Base-by-base conservation (phyloP, 2,113 vertebrate species). In the Helogale parvula region DNA sequence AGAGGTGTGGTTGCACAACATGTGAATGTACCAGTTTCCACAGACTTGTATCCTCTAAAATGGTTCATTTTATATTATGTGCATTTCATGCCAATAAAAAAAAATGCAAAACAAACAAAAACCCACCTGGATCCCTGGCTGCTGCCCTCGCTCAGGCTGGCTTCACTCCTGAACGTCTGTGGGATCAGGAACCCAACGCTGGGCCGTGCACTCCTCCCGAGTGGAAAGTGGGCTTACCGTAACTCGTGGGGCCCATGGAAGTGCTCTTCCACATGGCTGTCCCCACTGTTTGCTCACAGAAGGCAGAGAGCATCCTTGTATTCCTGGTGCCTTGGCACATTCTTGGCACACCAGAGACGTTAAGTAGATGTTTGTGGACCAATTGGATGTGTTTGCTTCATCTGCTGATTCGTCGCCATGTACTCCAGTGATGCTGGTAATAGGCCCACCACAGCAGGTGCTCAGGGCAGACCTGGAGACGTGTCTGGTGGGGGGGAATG, bases 1-100 rank as follows among this genome's bases (percentile, higher is more conserved):
- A 69, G 1, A 83, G 35, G n/a, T 88, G 31, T 29, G 27, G 17
- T 31, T 94, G 38, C 10, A 77, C 63, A 93, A 60, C 31, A 69
- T 31, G 19, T 76, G 23, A 88, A 63, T 84, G 13, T 50, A 93
- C 63, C 41, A 88, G 77, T 81, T 68, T 57, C 69, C 33, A 19
- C 66, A 65, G 54, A 90, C 54, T 54, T 82, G 63, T 52, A 23
- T 29, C 52, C 87, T 90, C 82, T 65, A 31, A 66, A 84, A 71
- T 54, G 69, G 35, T 89, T 88, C 57, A 52, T 90, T 63, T 90
- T 81, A 66, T 35, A 19, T 80, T 71, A 45, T 7, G 19, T 79
- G 66, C 29, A 89, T 93, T 83, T 96, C 35, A 47, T 45, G 41
- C 90, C 63, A 60, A 66, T 60, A 27, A 93, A 86, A 71, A 71